Evolutionary conservation across 1,140 invertebrate species (phyloP), one percentile per base, ranked within the genome.

Genomic region (Triops cancriformis): DNA sequence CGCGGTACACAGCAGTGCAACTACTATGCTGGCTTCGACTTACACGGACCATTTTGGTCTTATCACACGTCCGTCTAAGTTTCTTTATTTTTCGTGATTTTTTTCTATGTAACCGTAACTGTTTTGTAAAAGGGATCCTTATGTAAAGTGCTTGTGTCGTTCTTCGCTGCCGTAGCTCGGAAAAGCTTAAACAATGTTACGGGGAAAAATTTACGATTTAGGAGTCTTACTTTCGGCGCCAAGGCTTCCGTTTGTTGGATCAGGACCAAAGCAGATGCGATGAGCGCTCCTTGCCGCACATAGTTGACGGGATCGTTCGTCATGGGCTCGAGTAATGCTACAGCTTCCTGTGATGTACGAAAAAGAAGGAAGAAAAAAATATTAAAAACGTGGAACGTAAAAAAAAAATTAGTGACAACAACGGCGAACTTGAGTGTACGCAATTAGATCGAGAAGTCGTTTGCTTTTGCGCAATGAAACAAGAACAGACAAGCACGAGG

Each of bases 221-320:
- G 18, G 79, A 75, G 0, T 75, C 80, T 78, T 81, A 88, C 88
- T 85, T 98, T 97, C 0, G 97, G 91, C 83, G 96, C 98, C 7
- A 94, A 94, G 72, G 90, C 88, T 86, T 99, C 97, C 0, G 97
- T 99, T 84, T 99, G 97, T 84, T 99, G 98, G 76, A 99, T 96
- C 9, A 99, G 87, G 78, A 99, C 96, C 90, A 99, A 94, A 3
- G 98, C 95, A 0, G 95, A 97, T 0, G 97, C 96, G 79, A 99
- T 97, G 1, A 97, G 86, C 3, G 97, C 98, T 45, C 98, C 98
- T 86, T 99, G 98, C 23, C 98, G 90, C 0, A 99, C 98, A 86
- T 98, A 99, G 84, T 99, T 99, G 0, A 99, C 97, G 0, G 97
- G 95, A 84, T 99, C 98, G 85, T 98, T 98, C 1, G 96, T 94